These are phyloP conservation scores for Melinopterus prodromus DNA, from an alignment of 2,888 invertebrate genomes.

Conservation along the genomic window DNA sequence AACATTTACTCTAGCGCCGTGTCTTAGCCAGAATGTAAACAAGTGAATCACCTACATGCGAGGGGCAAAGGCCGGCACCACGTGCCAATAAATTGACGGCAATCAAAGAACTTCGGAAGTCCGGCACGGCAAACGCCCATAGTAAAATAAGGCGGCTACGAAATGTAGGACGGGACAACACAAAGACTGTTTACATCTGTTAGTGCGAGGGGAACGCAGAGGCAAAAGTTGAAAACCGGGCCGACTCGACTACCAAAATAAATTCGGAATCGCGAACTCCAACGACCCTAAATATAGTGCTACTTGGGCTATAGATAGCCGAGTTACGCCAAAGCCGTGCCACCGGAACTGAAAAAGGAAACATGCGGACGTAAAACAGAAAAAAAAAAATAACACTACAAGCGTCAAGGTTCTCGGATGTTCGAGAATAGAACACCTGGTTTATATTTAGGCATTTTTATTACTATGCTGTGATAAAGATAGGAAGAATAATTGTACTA, in stretches of 20 bases:
- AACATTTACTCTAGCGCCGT: neutral
- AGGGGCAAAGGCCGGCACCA: neutral
- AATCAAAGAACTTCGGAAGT: conserved; percentile 10
- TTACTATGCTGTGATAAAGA: neutral
- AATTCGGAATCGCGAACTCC: neutral
- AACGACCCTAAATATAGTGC: neutral
- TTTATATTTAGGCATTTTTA: neutral
- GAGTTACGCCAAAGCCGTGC: neutral
- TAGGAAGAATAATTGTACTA: neutral
- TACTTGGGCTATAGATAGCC: neutral
- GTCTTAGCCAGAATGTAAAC: neutral
- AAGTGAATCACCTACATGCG: neutral
- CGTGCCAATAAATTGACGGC: neutral
- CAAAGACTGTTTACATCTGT: conserved; percentile 22
- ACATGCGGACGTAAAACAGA: neutral
- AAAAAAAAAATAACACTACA: neutral
- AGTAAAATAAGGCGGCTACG: neutral
- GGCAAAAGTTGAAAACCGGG: neutral
- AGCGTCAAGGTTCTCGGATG: neutral
- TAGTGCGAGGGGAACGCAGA: neutral
- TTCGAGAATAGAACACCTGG: neutral
- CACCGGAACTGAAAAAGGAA: neutral
- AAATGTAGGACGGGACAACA: conserved; percentile 24
- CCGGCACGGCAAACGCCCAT: neutral
- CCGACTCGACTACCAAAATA: neutral